Conservation (phyloP, 2,888 invertebrate species). For the Stenchaetothrips biformis region DNA sequence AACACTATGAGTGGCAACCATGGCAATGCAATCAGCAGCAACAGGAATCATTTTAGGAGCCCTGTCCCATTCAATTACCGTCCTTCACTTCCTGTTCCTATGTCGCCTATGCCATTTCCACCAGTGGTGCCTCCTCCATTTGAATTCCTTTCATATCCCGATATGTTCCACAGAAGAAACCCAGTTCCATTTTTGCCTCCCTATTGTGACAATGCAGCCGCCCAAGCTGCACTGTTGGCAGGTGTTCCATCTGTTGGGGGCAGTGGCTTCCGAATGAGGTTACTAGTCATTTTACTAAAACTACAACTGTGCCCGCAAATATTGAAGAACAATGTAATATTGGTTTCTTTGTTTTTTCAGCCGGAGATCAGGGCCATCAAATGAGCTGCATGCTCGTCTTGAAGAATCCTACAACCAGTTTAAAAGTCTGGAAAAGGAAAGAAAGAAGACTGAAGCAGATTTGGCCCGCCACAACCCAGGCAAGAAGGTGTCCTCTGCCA, state of each 20-base stretch:
- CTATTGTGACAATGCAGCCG: neutral
- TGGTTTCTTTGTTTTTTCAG: neutral
- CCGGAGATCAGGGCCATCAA: conserved; percentile 53
- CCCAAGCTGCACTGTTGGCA: neutral
- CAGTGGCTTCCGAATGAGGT: conserved; percentile 1
- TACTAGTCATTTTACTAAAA: neutral
- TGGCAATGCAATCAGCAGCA: neutral
- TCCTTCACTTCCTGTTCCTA: neutral
- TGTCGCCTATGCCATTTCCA: neutral
- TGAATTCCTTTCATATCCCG: neutral
- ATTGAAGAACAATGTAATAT: neutral
- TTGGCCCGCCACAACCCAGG: conserved; percentile 73
- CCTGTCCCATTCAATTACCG: neutral
- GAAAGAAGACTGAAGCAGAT: conserved; percentile 73
- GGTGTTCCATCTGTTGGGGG: neutral
- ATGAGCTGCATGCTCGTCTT: conserved; percentile 63
- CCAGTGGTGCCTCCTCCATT: neutral
- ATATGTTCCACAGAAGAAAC: neutral
- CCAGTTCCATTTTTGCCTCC: neutral
- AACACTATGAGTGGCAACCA: neutral
- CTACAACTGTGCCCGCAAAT: neutral
- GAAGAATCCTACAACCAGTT: conserved; percentile 78
- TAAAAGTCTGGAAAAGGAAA: conserved; percentile 69
- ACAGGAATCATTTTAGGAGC: neutral
- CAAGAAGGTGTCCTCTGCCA: conserved; percentile 70